Evolutionary conservation across 2,797 vertebrate species (phyloP), one percentile per base, ranked within the genome.

Genomic region (Thalassophryne amazonica): DNA sequence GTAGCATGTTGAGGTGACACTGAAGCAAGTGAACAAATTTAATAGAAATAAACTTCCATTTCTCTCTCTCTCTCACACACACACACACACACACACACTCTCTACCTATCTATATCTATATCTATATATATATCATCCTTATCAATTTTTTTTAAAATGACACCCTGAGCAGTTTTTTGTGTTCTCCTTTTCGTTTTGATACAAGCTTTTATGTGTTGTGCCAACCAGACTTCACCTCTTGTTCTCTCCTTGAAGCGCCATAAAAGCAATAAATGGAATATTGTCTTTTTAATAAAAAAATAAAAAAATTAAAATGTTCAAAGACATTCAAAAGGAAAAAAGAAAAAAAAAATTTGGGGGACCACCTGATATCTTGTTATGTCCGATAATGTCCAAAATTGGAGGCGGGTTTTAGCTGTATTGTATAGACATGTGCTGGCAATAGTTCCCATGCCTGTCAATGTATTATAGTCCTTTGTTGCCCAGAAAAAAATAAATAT

Each of bases 401-500:
- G 94, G 94, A 94, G 94, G 93, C 88, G 93, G 89, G 90, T 93
- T 94, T 92, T 93, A 93, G 93, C 91, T 96, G 93, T 94, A 93
- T 94, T 97, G 94, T 96, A 94, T 92, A 94, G 93, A 94, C 92
- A 93, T 93, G 93, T 95, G 91, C 93, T 92, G 93, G 94, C 94
- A 93, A 94, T 95, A 93, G 91, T 94, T 93, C 93, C 92, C 92
- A 95, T 94, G 94, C 93, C 95, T 98, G 93, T 97, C 94, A 94
- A 96, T 98, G 97, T 98, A 98, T 96, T 94, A 97, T 97, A 98
- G 94, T 93, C 93, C 93, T 97, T 97, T 98, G 96, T 99, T 98
- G 93, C 94, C 95, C 95, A 96, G 94, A 95, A 96, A 96, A 91
- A 92, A 99, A 98, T 98, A 98, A 99, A 99, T 98, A 98, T 99